Evolutionary conservation across 2,113 vertebrate species (phyloP).

Genomic region (Tragelaphus buxtoni): DNA sequence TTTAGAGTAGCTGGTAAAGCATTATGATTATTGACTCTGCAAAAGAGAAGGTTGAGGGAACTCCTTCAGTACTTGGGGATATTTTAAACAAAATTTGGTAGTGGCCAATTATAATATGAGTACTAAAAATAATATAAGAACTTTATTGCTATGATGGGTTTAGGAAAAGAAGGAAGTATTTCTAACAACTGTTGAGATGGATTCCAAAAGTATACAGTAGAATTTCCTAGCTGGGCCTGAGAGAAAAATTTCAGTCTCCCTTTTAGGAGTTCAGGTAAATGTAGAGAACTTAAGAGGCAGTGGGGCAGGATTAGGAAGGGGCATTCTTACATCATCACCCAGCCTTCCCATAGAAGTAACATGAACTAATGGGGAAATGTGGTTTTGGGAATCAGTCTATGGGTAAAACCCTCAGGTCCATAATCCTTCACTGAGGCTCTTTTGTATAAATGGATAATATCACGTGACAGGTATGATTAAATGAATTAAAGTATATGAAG

Average conservation of each 20-base stretch:
- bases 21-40: background rate
- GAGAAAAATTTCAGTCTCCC: background rate
- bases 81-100: slow-evolving; percentile 22
- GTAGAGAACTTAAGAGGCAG: background rate
- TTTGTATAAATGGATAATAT: slow-evolving; percentile 29
- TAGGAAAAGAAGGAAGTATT: slow-evolving; percentile 19
- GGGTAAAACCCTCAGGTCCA: background rate
- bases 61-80: background rate
- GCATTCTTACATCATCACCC: background rate
- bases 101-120: background rate
- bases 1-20: background rate
- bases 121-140: slow-evolving; percentile 13
- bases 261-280: slow-evolving; percentile 7
- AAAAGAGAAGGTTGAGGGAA: background rate
- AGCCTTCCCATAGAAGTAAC: background rate
- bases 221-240: slow-evolving; percentile 4
- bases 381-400: background rate
- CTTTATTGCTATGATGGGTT: background rate
- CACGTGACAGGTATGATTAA: background rate
- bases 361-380: background rate
- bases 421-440: background rate
- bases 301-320: background rate
- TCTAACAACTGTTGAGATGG: background rate
- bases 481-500: slow-evolving; percentile 16
- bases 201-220: background rate